phyloP scores from a whole-genome alignment of 2,888 invertebrate genomes.

The Mechanitis mazaeus region DNA sequence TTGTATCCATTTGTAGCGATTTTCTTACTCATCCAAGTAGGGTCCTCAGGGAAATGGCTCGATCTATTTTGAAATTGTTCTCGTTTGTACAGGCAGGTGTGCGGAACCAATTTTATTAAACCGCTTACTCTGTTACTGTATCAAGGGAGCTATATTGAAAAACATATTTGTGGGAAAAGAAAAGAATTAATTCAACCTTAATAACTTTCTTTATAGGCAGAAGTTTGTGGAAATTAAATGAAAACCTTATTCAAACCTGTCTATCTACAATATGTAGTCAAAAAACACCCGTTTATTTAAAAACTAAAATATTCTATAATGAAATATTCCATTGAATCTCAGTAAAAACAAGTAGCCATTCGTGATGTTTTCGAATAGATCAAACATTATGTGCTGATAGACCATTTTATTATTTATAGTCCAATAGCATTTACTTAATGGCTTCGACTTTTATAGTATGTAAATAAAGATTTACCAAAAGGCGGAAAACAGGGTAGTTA shows the following conservation, averaged over 20 bases:
- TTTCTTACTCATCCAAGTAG: conserved; percentile 6
- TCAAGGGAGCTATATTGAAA: conserved; percentile 11
- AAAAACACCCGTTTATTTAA: no score
- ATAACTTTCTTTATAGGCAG: background rate
- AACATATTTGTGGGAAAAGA: conserved; percentile 11
- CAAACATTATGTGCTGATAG: background rate
- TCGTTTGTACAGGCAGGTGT: conserved; percentile 13
- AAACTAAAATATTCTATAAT: no score
- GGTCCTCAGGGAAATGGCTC: conserved; percentile 11
- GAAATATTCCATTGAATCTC: background rate
- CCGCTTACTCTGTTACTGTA: conserved; percentile 8
- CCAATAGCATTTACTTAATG: background rate
- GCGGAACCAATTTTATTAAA: conserved; percentile 16
- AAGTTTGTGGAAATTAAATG: no score
- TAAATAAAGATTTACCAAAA: no score
- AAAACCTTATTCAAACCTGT: no score
- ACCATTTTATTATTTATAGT: background rate
- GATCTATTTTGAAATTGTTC: conserved; percentile 25
- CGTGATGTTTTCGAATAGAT: background rate
- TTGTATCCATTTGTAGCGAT: conserved; percentile 9
- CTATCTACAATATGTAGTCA: no score
- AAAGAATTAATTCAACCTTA: conserved; percentile 7
- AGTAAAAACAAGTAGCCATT: background rate
- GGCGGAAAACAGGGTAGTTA: no score
- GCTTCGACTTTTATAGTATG: background rate